These are phyloP conservation scores for Procapra przewalskii DNA, from an alignment of 2,113 vertebrate genomes.

Conservation along the genomic window DNA sequence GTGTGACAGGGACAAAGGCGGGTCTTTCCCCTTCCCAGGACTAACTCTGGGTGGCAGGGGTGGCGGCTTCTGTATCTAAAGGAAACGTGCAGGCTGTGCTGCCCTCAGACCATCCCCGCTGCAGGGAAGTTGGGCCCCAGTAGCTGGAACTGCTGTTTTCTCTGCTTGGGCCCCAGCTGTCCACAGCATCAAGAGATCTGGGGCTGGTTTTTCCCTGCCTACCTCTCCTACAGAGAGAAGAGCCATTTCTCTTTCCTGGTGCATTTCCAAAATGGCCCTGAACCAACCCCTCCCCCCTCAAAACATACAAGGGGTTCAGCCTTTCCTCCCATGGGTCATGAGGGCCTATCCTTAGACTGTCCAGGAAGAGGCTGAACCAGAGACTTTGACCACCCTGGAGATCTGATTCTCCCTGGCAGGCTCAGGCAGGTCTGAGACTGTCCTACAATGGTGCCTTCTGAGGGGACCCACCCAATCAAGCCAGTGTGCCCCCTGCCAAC, in stretches of 20 bases:
- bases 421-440: background rate
- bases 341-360: background rate
- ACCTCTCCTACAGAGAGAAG: background rate
- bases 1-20: rapidly evolving
- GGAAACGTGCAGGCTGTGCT: background rate
- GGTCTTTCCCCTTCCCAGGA: background rate
- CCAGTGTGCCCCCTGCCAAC: rapidly evolving
- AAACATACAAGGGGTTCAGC: background rate
- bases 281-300: background rate
- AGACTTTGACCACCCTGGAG: too few species aligned
- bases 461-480: background rate
- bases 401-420: background rate
- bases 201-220: background rate
- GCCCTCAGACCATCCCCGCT: background rate
- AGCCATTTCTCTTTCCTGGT: background rate
- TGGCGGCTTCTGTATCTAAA: background rate
- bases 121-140: background rate
- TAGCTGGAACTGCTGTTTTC: background rate
- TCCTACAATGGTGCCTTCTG: background rate
- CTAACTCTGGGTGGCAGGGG: background rate
- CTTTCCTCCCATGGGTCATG: rapidly evolving
- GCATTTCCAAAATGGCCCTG: background rate
- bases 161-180: background rate
- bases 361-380: background rate
- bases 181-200: background rate